Conservation (phyloP, 2,113 vertebrate species). For the Uria lomvia region DNA sequence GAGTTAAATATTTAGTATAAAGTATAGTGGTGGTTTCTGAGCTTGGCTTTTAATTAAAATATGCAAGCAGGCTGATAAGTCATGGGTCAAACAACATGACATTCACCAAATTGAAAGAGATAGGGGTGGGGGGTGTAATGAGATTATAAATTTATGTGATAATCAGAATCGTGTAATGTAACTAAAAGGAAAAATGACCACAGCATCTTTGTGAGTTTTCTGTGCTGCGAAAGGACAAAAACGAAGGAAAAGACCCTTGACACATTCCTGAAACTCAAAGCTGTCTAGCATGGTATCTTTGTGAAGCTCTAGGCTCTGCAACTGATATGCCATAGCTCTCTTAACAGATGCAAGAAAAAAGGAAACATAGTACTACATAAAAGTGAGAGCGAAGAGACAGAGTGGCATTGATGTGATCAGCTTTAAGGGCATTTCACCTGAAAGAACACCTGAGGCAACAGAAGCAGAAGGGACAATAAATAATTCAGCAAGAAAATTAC, state of each 20-base stretch:
- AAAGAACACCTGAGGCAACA: conserved; percentile 47
- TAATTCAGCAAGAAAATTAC: conserved; percentile 54
- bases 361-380: neutral
- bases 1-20: conserved; percentile 67
- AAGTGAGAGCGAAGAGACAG: neutral
- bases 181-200: neutral
- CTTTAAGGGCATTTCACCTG: conserved; percentile 44
- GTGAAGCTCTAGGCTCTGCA: neutral
- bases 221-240: neutral
- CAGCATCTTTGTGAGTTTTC: neutral
- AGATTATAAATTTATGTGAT: conserved; percentile 40
- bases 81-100: conserved; percentile 47
- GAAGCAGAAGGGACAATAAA: conserved; percentile 52
- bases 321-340: neutral
- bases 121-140: neutral
- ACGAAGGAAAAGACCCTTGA: neutral
- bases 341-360: neutral
- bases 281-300: neutral
- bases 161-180: neutral
- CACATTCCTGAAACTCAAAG: neutral
- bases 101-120: conserved; percentile 28
- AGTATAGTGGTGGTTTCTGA: conserved; percentile 29
- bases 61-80: conserved; percentile 35
- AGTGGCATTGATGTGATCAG: conserved; percentile 36
- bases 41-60: conserved; percentile 58